Percentiles rank a stretch among this genome's conserved stretches.
phyloP scores from a whole-genome alignment of 2,113 vertebrate species.

The Pardalotus punctatus region DNA sequence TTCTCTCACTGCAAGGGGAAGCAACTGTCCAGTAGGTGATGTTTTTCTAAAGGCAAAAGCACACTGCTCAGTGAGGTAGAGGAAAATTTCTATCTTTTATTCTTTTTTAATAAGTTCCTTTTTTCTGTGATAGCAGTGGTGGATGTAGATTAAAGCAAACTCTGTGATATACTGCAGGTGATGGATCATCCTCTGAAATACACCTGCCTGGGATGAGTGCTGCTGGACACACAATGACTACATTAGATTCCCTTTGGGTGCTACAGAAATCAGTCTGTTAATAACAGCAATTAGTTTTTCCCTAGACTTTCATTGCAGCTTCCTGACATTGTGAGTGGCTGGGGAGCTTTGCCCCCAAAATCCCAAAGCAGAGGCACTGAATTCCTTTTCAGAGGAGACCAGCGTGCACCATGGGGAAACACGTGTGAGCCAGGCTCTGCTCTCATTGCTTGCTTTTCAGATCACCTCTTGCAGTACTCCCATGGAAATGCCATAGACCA shows the following conservation, averaged over 20 bases:
- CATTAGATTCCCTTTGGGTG: not conserved
- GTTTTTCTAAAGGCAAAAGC: not conserved
- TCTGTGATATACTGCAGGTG: not conserved
- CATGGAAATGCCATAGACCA: not conserved
- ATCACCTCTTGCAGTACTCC: not conserved
- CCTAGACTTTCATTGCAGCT: not conserved
- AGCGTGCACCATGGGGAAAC: not conserved
- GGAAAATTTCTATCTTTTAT: not conserved
- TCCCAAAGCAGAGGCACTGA: not conserved
- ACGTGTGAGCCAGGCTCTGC: accelerated
- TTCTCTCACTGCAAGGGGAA: not conserved
- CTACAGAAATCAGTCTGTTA: not conserved
- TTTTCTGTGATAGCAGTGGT: not conserved
- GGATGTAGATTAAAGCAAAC: not conserved
- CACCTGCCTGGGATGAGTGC: accelerated
- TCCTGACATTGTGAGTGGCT: not conserved
- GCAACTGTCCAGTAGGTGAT: not conserved
- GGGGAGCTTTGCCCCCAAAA: not conserved
- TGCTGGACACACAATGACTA: not conserved
- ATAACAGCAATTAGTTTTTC: not conserved
- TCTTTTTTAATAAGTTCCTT: not conserved
- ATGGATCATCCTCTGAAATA: not conserved
- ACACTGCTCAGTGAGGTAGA: not conserved
- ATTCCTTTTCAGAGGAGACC: not conserved
- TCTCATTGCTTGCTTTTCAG: not conserved